Evolutionary conservation across 2,888 invertebrate species (phyloP).

Genomic region (Dolichopus griseipennis): DNA sequence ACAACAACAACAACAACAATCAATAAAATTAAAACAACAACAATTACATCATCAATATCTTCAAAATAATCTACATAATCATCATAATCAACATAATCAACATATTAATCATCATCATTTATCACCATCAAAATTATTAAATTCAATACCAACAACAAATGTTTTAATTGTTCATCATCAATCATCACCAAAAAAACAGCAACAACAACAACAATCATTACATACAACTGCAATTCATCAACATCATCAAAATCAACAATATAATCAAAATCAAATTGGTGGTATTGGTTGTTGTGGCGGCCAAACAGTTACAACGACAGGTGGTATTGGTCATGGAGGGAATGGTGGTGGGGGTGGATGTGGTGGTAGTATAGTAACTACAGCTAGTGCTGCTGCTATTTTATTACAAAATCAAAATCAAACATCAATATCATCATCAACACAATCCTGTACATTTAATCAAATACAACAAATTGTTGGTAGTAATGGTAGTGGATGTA

Average conservation of each 20-base stretch:
- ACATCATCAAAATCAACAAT: background rate
- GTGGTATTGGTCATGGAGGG: no score
- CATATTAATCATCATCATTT: background rate
- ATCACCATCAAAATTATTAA: background rate
- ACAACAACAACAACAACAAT: no score
- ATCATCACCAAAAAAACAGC: conserved; percentile 7
- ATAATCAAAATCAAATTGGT: no score
- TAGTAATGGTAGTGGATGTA: background rate
- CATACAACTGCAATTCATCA: background rate
- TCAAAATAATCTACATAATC: background rate
- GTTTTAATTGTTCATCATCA: conserved; percentile 5
- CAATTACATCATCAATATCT: background rate
- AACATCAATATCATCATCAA: background rate
- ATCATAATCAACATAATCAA: background rate
- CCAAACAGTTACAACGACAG: no score
- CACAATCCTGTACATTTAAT: background rate
- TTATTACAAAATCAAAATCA: no score
- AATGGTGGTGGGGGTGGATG: no score
- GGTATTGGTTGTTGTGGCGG: no score
- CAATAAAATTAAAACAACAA: background rate
- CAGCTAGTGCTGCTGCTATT: no score
- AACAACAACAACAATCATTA: background rate
- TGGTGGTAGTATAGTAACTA: no score
- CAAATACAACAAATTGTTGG: background rate
- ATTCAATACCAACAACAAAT: conserved; percentile 3